Evolutionary conservation across 2,797 vertebrate species (phyloP), one percentile per base, ranked within the genome.

Genomic region (Dendrocincla tyrannina): DNA sequence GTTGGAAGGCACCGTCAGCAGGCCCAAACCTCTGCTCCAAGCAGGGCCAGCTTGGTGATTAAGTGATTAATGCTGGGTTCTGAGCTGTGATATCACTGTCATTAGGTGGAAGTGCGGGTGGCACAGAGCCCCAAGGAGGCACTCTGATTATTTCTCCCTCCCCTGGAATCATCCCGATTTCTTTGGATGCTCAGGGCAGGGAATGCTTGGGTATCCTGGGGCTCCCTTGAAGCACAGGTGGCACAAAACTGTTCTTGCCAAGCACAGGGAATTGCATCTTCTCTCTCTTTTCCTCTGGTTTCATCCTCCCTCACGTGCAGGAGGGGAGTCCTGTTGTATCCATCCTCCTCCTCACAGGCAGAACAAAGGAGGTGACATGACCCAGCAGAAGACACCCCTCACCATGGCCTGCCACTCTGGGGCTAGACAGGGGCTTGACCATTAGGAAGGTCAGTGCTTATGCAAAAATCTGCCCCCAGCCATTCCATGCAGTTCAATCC

Each of bases 391-490:
- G 52, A 50, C 2, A 5, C 46, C 11, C 1, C 60, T 89, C 7
- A 9, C 86, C 69, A 2, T 27, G 62, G 33, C 15, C 13, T 78
- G 42, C 42, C 91, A 49, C 63, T 89, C n/a, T 56, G 72, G 35
- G 53, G 33, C 47, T 17, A 19, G 58, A 17, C n/a, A 7, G 53
- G 53, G n/a, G 42, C 13, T 23, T 74, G 78, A 81, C 92, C 95
- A 59, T 95, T 24, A 6, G 73, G 82, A 95, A 97, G 96, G 94
- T 97, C 81, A 81, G 1, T 20, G 69, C 70, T 94, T 64, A n/a
- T 69, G 78, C 88, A 72, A 64, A 83, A 91, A 90, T 42, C 33
- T 47, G 50, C 83, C 91, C 59, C 63, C 7, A 63, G 60, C 90
- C 69, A 24, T 95, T 95, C 89, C 58, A 69, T 84, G 87, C 4